Conservation (phyloP, 37 sponge, comb jelly and placozoan genomes). For the Mnemiopsis leidyi region DNA sequence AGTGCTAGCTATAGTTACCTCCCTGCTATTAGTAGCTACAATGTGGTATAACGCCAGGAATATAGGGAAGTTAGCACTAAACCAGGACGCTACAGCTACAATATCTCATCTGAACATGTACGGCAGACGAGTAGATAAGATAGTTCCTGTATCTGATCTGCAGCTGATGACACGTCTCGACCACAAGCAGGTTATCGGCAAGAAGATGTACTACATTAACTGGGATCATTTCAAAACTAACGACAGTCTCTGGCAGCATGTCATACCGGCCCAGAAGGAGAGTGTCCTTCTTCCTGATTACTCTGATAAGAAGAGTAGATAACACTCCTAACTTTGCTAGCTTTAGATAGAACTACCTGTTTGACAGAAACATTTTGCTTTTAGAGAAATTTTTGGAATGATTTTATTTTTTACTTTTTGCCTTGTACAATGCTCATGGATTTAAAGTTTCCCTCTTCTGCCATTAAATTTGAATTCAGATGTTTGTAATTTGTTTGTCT, state of each 20-base stretch:
- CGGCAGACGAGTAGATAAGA: conserved; percentile 48
- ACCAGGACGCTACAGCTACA: conserved; percentile 13
- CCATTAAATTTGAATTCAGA: too few relatives aligned
- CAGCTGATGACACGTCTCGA: conserved; percentile 6
- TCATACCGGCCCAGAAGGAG: background rate
- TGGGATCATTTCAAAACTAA: conserved; percentile 54
- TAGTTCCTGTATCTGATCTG: background rate
- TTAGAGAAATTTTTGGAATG: too few relatives aligned
- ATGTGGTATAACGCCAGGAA: conserved; percentile 54
- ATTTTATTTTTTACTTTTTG: too few relatives aligned
- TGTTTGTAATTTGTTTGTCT: too few relatives aligned
- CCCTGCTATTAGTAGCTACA: background rate
- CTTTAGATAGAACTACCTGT: too few relatives aligned
- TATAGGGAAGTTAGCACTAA: conserved; percentile 40
- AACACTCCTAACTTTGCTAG: too few relatives aligned
- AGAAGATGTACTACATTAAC: background rate
- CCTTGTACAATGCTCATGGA: background rate
- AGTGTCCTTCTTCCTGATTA: conserved; percentile 17
- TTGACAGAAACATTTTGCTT: too few relatives aligned
- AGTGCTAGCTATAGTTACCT: background rate
- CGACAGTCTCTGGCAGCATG: background rate
- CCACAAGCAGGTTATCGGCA: conserved; percentile 14
- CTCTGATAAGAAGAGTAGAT: background rate
- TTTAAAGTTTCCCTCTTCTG: background rate
- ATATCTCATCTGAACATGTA: conserved; percentile 26